Conservation (phyloP, 2,113 vertebrate species). For the Acrocephalus arundinaceus region DNA sequence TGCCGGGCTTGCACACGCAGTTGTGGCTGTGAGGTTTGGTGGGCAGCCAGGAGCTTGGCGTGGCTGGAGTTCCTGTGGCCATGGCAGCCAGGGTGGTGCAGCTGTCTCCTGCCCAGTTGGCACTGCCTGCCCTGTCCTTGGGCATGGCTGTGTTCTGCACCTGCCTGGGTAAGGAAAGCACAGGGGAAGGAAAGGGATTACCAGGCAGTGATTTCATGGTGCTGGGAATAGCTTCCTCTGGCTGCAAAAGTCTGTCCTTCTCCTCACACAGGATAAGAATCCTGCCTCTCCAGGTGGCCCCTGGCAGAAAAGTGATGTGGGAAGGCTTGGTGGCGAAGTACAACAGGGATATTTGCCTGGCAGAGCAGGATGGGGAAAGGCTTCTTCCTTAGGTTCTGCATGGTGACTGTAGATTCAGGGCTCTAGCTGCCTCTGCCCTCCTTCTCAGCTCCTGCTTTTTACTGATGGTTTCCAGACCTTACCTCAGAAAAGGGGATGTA, state of each 20-base stretch:
- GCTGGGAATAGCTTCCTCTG: not conserved
- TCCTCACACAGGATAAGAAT: not conserved
- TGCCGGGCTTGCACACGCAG: rapidly evolving
- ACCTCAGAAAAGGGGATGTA: not conserved
- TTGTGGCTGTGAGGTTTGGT: not conserved
- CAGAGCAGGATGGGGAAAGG: not conserved
- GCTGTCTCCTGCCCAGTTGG: not conserved
- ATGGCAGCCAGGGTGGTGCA: not conserved
- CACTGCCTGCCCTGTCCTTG: not conserved
- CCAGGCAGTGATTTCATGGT: not conserved
- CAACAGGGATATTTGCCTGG: not conserved
- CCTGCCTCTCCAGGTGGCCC: not conserved
- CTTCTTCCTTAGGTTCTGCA: not conserved
- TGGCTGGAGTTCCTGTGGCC: not conserved
- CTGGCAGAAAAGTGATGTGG: rapidly evolving
- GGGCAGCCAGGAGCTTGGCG: not conserved
- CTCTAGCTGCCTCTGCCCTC: not conserved
- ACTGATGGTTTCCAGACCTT: not conserved
- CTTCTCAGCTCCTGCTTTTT: not conserved
- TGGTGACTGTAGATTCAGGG: too few relatives aligned
- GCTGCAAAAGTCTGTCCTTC: not conserved
- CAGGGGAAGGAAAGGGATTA: not conserved
- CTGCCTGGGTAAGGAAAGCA: not conserved
- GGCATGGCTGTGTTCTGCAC: not conserved
- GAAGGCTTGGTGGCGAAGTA: not conserved